A percentile compares a stretch with the other conserved stretches of the same genome.
Conservation (phyloP, 2,888 invertebrate species). For the Quadroppia sp. region DNA sequence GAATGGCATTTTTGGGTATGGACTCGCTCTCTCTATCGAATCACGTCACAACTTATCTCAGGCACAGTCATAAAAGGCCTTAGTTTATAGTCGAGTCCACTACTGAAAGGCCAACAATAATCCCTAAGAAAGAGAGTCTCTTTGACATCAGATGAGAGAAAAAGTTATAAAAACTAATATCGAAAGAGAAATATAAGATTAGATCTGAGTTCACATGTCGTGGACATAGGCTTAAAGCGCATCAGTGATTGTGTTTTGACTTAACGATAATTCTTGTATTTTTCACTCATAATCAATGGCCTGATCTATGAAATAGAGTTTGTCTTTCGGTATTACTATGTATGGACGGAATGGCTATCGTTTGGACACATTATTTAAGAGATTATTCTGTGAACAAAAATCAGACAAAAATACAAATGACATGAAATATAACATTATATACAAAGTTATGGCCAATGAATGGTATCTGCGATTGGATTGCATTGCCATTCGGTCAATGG, state of each 20-base stretch:
- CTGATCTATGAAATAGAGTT: constrained; percentile 11
- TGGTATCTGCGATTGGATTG: background rate
- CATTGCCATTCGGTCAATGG: background rate
- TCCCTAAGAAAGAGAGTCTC: background rate
- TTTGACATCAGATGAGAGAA: constrained; percentile 3
- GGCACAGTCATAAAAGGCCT: background rate
- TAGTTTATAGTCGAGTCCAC: background rate
- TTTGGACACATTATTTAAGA: background rate
- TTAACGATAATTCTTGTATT: background rate
- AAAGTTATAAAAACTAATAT: constrained; percentile 11
- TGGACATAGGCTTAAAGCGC: background rate
- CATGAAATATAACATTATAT: background rate
- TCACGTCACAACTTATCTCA: background rate
- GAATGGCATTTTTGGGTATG: background rate
- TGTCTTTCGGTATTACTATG: background rate
- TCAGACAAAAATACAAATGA: background rate
- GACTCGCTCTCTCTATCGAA: background rate
- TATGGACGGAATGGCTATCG: background rate
- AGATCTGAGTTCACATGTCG: background rate
- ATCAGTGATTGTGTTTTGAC: constrained; percentile 6
- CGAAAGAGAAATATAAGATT: background rate
- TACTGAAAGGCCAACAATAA: constrained; percentile 3
- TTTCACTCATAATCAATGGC: constrained; percentile 4
- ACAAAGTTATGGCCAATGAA: background rate
- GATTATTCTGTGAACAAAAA: background rate